Base-by-base conservation (phyloP, 2,888 invertebrate species). In the Alcis repandata region DNA sequence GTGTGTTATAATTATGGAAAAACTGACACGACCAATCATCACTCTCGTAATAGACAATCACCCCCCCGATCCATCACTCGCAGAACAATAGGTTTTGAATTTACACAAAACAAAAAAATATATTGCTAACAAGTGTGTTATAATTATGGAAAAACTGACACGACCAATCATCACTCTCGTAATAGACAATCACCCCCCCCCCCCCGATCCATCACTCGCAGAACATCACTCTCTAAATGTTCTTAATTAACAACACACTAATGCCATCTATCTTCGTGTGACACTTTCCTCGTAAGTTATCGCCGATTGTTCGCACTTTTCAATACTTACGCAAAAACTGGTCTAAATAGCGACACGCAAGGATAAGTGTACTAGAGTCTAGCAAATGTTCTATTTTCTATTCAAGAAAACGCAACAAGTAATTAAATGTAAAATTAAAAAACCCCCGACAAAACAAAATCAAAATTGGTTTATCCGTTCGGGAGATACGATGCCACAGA, bases 201-300 rank as follows among this genome's bases (percentile, higher is more conserved):
- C 19, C 17, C 8, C 45, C 13, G 20, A 13, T 43, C 19, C 40
- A 38, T n/a, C 10, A 11, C 1, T 48, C 11, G 8, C 57, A 2
- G 3, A 20, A 32, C 20, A 46, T 20, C n/a, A 20, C n/a, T 53
- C 40, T 40, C 38, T 43, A 20, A 15, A 49, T 27, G 27, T 48
- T 49, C 45, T 10, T 54, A 54, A 53, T 61, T 48, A 54, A 19
- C 38, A 13, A 15, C 20, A 32, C 22, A 36, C 36, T 20, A 43
- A 17, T 38, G 6, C n/a, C 59, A 52, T 43, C 8, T 10, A 41
- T 54, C 38, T 17, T 17, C 52, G 43, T 45, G 43, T 27, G 54
- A 48, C 33, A 56, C 51, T 63, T 51, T 63, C 62, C 45, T 43
- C 45, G 43, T 36, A 41, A 57, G 13, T 17, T 45, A 56, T 64